Conservation (phyloP, 2,113 vertebrate species). For the Anguilla rostrata region DNA sequence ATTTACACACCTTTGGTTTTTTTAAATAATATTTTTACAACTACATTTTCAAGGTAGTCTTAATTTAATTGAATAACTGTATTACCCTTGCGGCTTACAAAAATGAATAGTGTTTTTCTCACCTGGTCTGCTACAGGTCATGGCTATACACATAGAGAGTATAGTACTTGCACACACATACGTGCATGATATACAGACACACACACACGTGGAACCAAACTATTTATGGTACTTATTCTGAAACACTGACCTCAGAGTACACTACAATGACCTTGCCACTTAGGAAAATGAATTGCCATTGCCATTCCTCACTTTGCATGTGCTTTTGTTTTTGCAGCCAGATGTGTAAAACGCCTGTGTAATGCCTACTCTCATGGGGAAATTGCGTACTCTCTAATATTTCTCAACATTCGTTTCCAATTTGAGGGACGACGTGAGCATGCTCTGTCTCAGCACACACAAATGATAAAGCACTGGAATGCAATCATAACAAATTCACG, state of each 20-base stretch:
- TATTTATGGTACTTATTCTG: not conserved
- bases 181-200: not conserved
- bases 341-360: not conserved
- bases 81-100: too few species aligned
- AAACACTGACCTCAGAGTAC: not conserved
- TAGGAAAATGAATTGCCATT: not conserved
- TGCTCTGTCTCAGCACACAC: not conserved
- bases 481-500: not conserved
- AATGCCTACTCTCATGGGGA: not conserved
- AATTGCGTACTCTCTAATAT: not conserved
- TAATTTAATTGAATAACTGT: too few species aligned
- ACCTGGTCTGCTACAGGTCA: too few species aligned
- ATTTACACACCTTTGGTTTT: too few species aligned
- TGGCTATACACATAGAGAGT: too few species aligned
- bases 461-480: not conserved
- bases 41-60: too few species aligned
- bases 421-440: not conserved
- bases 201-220: not conserved
- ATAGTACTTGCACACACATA: not conserved
- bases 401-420: slow-evolving; percentile 9
- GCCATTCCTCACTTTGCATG: not conserved
- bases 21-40: too few species aligned
- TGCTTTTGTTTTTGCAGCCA: not conserved
- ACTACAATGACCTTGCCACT: not conserved
- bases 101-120: too few species aligned